Base-by-base conservation (phyloP, 1,140 invertebrate genomes). In the Sinella curviseta region DNA sequence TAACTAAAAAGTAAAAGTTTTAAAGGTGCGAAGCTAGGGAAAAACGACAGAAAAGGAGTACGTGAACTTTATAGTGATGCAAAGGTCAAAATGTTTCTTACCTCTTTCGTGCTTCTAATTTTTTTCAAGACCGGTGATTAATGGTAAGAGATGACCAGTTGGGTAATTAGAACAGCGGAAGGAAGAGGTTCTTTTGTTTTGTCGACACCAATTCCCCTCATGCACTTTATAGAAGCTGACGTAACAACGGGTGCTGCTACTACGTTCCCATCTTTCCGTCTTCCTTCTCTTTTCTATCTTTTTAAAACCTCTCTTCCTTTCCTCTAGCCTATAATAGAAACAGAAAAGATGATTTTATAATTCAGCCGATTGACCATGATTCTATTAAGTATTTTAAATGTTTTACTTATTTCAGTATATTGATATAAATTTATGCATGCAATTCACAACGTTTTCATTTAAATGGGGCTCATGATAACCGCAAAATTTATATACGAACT, bases 211-310 rank as follows among this genome's bases (percentile, higher is more conserved):
- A 48, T 12, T 48, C 20, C 8, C 8, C 39, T 48, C 39, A 12
- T 48, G 8, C 39, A 48, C 39, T 48, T 48, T 60, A 26, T 60
- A 4, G 57, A 60, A 60, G 57, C 57, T 60, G 57, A 17, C 77
- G 55, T 65, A 76, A 79, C 78, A 79, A 79, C 78, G 78, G 78
- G 54, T 79, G 78, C 78, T 79, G 78, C 78, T 79, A 33, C 35
- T 76, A 79, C 76, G 78, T n/a, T 75, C 78, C 78, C 73, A 79
- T 54, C 78, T 79, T 79, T 76, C 76, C 39, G 17, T 76, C 48
- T 75, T 60, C 54, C 73, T 35, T 60, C 33, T 33, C 54, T 79
- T 36, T 79, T 48, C 34, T 65, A 54, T 36, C 36, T 78, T 67
- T 70, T 70, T 54, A 31, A 36, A 60, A 54, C 73, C 77, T 74